A percentile compares a stretch with the other conserved stretches of the same genome.
Conservation (phyloP, 2,888 invertebrate genomes). For the Hyposoter didymator region DNA sequence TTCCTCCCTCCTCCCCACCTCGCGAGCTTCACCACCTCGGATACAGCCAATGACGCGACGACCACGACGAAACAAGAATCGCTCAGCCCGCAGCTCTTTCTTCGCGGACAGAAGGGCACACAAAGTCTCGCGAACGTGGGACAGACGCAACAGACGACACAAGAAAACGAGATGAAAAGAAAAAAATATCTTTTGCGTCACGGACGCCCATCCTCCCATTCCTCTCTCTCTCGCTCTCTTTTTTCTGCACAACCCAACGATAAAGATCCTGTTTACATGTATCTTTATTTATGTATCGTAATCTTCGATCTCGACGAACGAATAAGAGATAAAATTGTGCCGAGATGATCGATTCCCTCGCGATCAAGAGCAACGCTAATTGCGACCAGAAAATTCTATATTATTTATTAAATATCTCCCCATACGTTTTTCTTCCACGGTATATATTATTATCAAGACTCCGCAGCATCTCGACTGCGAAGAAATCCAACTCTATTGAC, state of each 20-base stretch:
- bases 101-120: constrained; percentile 62
- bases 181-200: constrained; percentile 41
- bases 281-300: constrained; percentile 23
- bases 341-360: constrained; percentile 56
- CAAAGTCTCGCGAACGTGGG: constrained; percentile 67
- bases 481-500: constrained; percentile 24
- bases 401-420: constrained; percentile 55
- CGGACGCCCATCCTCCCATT: constrained; percentile 44
- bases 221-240: constrained; percentile 14
- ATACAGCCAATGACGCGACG: constrained; percentile 59
- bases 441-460: not conserved
- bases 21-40: constrained; percentile 10
- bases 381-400: constrained; percentile 54
- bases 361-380: constrained; percentile 56
- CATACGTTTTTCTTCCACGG: constrained; percentile 6
- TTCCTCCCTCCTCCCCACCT: constrained; percentile 20
- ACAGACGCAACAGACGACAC: constrained; percentile 36
- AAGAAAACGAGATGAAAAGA: constrained; percentile 29
- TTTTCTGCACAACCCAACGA: constrained; percentile 8
- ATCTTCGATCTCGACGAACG: constrained; percentile 21
- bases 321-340: constrained; percentile 54
- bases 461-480: not conserved
- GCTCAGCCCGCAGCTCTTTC: constrained; percentile 29
- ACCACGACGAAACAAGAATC: constrained; percentile 23
- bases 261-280: constrained; percentile 1